Percentiles rank a stretch among this genome's conserved stretches.
Conservation (phyloP, 2,797 vertebrate genomes). For the Neosilurus hyrtlii region DNA sequence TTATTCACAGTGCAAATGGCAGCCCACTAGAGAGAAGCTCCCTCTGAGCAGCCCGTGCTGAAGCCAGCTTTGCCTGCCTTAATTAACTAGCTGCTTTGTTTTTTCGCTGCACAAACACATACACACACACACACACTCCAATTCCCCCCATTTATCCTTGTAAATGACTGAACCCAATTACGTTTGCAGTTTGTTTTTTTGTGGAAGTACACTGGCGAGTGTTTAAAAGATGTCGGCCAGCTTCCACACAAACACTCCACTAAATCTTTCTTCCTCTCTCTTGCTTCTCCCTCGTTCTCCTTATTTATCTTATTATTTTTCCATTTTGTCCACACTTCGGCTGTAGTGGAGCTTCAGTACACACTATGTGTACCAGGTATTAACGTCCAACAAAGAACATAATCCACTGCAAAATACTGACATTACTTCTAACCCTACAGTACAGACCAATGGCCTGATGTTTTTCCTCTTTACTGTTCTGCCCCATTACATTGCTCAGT, state of each 20-base stretch:
- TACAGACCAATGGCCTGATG: background rate
- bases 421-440: background rate
- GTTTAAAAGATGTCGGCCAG: slow-evolving; percentile 22
- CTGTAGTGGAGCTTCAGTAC: background rate
- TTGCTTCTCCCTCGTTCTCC: background rate
- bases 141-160: slow-evolving; percentile 40
- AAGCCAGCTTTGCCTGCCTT: slow-evolving; percentile 52
- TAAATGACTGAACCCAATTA: slow-evolving; percentile 36
- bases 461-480: background rate
- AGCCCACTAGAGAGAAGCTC: slow-evolving; percentile 52
- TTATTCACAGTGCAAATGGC: slow-evolving; percentile 58
- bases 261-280: slow-evolving; percentile 15
- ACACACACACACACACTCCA: slow-evolving; percentile 30
- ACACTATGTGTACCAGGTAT: background rate
- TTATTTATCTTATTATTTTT: slow-evolving; percentile 14
- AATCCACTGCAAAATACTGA: background rate
- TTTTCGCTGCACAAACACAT: slow-evolving; percentile 19
- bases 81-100: slow-evolving; percentile 55
- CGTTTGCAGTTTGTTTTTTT: slow-evolving; percentile 23
- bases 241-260: slow-evolving; percentile 20
- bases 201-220: slow-evolving; percentile 24
- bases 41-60: slow-evolving; percentile 38
- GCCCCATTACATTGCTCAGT: background rate
- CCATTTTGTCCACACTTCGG: slow-evolving; percentile 9
- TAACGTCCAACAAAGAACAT: background rate